phyloP scores from a whole-genome alignment of 2,113 vertebrate species.

The Rhabdomys dilectus region DNA sequence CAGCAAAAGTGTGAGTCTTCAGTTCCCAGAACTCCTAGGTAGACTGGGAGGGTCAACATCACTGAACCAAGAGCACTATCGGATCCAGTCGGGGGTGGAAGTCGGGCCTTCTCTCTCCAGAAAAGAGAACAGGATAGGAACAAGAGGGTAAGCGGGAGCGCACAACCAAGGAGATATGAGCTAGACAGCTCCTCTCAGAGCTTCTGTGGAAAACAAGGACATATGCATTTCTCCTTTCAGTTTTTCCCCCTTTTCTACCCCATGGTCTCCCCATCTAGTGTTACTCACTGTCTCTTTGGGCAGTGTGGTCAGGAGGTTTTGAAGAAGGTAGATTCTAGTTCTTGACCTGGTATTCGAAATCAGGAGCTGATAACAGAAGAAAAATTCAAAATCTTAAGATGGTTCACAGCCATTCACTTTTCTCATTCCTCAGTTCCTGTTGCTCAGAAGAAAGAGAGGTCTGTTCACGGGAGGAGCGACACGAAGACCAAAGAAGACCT shows the following conservation, averaged over 20 bases:
- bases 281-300: not conserved
- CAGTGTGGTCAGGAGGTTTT: not conserved
- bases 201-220: not conserved
- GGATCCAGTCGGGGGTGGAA: not conserved
- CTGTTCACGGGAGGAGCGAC: not conserved
- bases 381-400: not conserved
- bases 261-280: not conserved
- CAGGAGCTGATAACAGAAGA: not conserved
- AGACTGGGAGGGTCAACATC: not conserved
- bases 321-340: not conserved
- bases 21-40: not conserved
- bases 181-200: not conserved
- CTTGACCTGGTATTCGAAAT: not conserved
- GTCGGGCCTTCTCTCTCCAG: not conserved
- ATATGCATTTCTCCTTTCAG: too few species aligned
- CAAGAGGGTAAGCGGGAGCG: not conserved
- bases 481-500: not conserved
- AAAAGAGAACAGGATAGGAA: not conserved
- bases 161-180: not conserved
- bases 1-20: not conserved
- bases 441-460: not conserved
- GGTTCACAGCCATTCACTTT: not conserved
- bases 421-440: not conserved
- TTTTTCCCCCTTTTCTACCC: not conserved
- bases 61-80: not conserved